phyloP scores from a whole-genome alignment of 1,140 invertebrate species.

The Diorhabda elongata region DNA sequence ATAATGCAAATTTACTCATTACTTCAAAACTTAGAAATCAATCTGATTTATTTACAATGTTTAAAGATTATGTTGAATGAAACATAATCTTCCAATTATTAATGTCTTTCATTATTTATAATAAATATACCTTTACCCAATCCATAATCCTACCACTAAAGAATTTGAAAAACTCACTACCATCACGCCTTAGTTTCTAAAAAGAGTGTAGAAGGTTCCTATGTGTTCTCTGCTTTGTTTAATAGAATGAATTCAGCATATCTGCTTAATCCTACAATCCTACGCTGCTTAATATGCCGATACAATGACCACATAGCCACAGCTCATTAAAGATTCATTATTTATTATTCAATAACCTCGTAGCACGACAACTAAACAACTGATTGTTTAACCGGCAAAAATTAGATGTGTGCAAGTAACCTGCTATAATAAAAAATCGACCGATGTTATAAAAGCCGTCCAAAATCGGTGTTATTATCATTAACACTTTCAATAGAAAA shows the following conservation, averaged over 20 bases:
- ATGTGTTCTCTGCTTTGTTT: constrained; percentile 17
- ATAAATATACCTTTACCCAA: too few relatives aligned
- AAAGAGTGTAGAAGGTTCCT: constrained; percentile 17
- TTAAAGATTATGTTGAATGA: too few relatives aligned
- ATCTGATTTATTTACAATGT: too few relatives aligned
- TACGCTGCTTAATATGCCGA: constrained; percentile 12
- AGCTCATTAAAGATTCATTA: constrained; percentile 15
- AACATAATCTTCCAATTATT: too few relatives aligned
- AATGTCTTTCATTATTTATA: too few relatives aligned
- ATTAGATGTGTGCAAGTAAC: neutral
- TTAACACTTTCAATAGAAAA: too few relatives aligned
- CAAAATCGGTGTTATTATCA: neutral
- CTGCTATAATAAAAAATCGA: neutral
- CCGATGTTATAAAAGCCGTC: constrained; percentile 5
- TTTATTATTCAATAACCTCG: neutral
- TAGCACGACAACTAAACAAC: neutral
- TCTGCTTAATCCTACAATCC: constrained; percentile 4
- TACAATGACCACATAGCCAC: constrained; percentile 14
- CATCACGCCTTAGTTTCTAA: constrained; percentile 15
- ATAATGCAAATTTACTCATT: too few relatives aligned
- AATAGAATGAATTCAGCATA: constrained; percentile 18
- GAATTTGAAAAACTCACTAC: neutral
- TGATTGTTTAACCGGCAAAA: neutral
- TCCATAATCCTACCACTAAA: too few relatives aligned
- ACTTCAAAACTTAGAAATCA: too few relatives aligned